A percentile compares a stretch with the other conserved stretches of the same genome.
phyloP scores from a whole-genome alignment of 2,888 invertebrate genomes.

The Cerceris rybyensis region DNA sequence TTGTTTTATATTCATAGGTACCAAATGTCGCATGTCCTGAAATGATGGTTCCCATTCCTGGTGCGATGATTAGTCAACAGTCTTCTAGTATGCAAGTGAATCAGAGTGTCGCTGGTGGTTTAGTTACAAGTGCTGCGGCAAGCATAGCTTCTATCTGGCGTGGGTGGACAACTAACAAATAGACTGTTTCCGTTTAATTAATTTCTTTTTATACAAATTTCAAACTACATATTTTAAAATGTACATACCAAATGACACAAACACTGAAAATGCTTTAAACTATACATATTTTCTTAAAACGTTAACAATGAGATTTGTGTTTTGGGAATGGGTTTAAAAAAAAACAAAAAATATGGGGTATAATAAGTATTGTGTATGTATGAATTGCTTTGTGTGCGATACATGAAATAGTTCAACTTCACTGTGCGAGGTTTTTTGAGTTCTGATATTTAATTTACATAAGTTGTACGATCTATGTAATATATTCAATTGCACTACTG shows the following conservation, averaged over 20 bases:
- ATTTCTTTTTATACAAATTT: conserved; percentile 51
- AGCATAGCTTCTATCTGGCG: conserved; percentile 92
- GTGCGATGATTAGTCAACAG: conserved; percentile 76
- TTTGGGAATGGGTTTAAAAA: conserved; percentile 20
- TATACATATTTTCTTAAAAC: conserved; percentile 18
- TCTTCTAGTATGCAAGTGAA: conserved; percentile 79
- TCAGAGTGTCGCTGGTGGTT: conserved; percentile 87
- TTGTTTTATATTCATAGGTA: conserved; percentile 77
- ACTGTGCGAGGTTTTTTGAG: conserved; percentile 43
- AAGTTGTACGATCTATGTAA: conserved; percentile 28
- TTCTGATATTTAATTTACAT: conserved; percentile 54
- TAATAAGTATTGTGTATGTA: conserved; percentile 32
- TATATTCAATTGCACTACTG: conserved; percentile 46
- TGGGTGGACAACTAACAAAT: conserved; percentile 86
- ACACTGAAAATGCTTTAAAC: conserved; percentile 28
- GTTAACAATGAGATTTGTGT: conserved; percentile 36
- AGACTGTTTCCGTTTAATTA: conserved; percentile 57
- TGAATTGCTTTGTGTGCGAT: conserved; percentile 30
- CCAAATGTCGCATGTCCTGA: conserved; percentile 84
- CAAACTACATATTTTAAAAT: conserved; percentile 22
- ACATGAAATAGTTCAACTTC: conserved; percentile 46
- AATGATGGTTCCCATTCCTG: conserved; percentile 80
- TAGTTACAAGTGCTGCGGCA: conserved; percentile 92
- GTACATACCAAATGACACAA: conserved; percentile 47
- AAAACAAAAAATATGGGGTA: conserved; percentile 25